Conservation (phyloP, 2,797 vertebrate species). For the Ceyx erithaca region DNA sequence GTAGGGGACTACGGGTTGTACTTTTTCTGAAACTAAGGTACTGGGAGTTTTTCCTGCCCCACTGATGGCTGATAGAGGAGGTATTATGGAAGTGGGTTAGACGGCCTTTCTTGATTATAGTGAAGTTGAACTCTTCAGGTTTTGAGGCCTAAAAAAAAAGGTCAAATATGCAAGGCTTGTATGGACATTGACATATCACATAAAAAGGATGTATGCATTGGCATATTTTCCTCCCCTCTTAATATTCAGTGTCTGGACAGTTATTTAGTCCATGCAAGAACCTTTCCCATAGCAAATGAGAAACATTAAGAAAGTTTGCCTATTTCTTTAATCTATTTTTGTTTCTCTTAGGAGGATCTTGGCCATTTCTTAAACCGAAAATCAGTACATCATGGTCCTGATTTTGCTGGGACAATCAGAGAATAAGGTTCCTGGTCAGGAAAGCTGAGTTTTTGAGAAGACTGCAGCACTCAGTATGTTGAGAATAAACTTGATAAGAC, state of each 20-base stretch:
- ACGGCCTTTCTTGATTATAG: neutral
- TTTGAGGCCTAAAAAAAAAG: neutral
- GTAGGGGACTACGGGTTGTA: neutral
- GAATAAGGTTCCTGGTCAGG: neutral
- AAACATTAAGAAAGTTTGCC: neutral
- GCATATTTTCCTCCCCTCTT: neutral
- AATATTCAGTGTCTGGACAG: neutral
- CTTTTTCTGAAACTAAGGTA: neutral
- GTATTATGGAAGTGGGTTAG: neutral
- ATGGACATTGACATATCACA: fast-evolving
- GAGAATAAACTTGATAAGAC: neutral
- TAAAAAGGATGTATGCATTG: neutral
- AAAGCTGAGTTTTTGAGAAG: neutral
- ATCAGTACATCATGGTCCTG: neutral
- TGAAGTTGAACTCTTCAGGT: neutral
- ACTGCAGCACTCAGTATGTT: too few relatives aligned
- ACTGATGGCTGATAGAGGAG: neutral
- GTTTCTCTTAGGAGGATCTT: neutral
- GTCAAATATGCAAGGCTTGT: neutral
- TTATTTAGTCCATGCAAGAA: neutral
- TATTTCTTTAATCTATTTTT: neutral
- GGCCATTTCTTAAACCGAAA: neutral
- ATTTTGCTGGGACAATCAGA: neutral
- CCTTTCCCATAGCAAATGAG: neutral
- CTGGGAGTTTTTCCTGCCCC: neutral